Percentiles rank a stretch among this genome's conserved stretches.
Conservation (phyloP, 2,888 invertebrate genomes). For the Thyatira batis region DNA sequence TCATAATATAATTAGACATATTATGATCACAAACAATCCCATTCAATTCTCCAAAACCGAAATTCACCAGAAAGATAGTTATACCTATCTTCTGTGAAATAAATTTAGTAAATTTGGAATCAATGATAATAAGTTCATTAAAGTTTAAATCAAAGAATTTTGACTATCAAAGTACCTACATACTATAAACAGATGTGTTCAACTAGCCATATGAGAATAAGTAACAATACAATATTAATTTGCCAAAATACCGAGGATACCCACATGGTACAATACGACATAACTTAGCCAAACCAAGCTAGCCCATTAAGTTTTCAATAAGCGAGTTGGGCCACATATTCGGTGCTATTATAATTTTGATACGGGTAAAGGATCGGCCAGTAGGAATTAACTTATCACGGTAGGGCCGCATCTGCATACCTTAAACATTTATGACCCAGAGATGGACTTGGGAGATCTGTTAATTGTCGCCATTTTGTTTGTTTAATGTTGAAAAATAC, state of each 20-base stretch:
- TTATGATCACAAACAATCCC: too few species aligned
- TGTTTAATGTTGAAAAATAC: too few species aligned
- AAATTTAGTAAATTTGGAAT: too few species aligned
- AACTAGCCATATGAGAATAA: neutral
- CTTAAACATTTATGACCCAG: slow-evolving; percentile 70
- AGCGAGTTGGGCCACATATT: slow-evolving; percentile 63
- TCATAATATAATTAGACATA: too few species aligned
- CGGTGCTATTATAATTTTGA: slow-evolving; percentile 74
- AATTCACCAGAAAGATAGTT: too few species aligned
- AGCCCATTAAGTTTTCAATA: slow-evolving; percentile 73
- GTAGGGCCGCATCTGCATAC: slow-evolving; percentile 77
- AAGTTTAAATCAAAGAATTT: too few species aligned
- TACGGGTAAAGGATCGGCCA: slow-evolving; percentile 77
- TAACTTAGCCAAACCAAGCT: slow-evolving; percentile 49
- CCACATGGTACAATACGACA: slow-evolving; percentile 31
- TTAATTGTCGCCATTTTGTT: too few species aligned
- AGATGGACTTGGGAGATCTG: slow-evolving; percentile 50
- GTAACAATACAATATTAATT: neutral
- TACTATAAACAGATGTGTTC: too few species aligned
- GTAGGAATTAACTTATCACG: slow-evolving; percentile 81
- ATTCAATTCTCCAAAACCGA: too few species aligned
- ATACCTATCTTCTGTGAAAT: too few species aligned
- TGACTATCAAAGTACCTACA: too few species aligned
- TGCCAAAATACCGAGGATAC: neutral
- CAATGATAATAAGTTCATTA: too few species aligned